Evolutionary conservation across 2,888 invertebrate genomes (phyloP), one percentile per base, ranked within the genome.

Genomic region (Amphiduros pacificus): DNA sequence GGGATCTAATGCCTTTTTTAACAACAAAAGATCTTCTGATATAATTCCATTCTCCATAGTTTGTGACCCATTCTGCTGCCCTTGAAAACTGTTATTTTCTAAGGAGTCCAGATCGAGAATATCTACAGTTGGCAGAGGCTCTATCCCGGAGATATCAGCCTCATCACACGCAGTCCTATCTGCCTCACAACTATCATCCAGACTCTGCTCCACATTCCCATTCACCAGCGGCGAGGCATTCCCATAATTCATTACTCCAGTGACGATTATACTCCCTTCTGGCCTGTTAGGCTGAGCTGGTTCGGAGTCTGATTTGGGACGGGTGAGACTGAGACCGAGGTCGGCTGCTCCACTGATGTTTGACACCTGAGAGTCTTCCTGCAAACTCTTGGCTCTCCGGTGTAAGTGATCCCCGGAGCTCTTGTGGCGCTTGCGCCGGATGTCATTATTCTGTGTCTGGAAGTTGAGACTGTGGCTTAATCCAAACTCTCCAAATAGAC

Each of bases 371-470:
- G 6, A 22, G 22, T 31, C n/a, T 1, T 60, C 60, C 4, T 41
- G 60, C 3, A 48, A 29, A 20, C 55, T 55, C 54, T 27, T 50
- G 1, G 54, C 41, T 26, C 59, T 4, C 29, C 49, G 28, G 6
- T 32, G 28, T 29, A 56, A 29, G 27, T 53, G 44, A 29, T 41
- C 52, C 27, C 52, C 60, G n/a, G 27, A 29, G n/a, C 78, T 36
- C 89, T 71, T 73, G 66, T 77, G 76, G 29, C 78, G 65, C 61
- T 72, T 74, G n/a, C 76, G 64, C 22, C 60, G 68, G 27, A 67
- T 66, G 66, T 69, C 50, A 68, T 65, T 14, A 64, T 54, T 32
- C n/a, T 22, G 31, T 5, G 4, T 9, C n/a, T 32, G 60, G 61
- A 27, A 26, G 26, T 60, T 61, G 4, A 66, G 57, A 27, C 70